Evolutionary conservation across 2,888 invertebrate species (phyloP).

Genomic region (Dimorphilus gyrociliatus): DNA sequence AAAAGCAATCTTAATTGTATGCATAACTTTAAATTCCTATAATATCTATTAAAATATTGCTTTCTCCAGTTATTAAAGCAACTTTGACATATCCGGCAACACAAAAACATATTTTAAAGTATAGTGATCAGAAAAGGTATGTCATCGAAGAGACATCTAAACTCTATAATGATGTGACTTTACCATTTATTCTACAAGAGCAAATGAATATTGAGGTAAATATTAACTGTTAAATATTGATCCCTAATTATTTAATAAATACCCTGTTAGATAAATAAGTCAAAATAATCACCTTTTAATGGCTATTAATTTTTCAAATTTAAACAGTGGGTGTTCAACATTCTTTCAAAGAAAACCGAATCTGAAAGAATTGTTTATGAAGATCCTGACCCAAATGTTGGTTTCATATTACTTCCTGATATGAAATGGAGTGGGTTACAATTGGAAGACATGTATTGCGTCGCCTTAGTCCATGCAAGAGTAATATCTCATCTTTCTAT

Average conservation of each 20-base stretch:
- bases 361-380: conserved; percentile 68
- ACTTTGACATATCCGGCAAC: conserved; percentile 85
- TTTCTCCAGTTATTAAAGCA: conserved; percentile 49
- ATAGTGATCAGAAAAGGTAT: conserved; percentile 53
- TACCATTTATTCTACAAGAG: conserved; percentile 50
- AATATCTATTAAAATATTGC: background rate
- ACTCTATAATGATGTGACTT: conserved; percentile 58
- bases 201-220: conserved; percentile 60
- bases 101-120: conserved; percentile 75
- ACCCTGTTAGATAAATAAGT: background rate
- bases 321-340: conserved; percentile 97
- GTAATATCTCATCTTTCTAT: no score
- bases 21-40: conserved; percentile 1
- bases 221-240: conserved; percentile 3
- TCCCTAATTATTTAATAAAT: no score
- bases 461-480: conserved; percentile 57
- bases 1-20: conserved; percentile 21
- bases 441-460: conserved; percentile 60
- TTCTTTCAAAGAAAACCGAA: conserved; percentile 77
- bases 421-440: conserved; percentile 80
- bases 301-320: no score
- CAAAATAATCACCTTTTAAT: background rate
- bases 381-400: conserved; percentile 55
- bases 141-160: conserved; percentile 68
- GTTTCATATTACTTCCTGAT: conserved; percentile 73